Evolutionary conservation across 2,888 invertebrate genomes (phyloP).

Genomic region (Callyntrura guangdongensis): DNA sequence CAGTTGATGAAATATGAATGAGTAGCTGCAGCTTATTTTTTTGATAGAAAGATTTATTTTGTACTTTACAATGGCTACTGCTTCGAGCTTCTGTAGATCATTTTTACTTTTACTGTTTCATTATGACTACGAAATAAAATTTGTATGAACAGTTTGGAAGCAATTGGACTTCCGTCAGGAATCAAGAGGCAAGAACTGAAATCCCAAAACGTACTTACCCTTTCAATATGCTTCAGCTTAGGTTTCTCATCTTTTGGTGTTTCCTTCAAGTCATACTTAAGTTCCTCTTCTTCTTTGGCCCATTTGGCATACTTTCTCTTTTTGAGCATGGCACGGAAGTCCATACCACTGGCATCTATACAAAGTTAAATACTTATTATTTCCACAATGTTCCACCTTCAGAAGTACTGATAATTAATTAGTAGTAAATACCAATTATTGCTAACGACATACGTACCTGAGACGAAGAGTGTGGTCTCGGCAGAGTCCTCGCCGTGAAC

Average conservation of each 20-base stretch:
- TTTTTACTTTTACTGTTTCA: too few species aligned
- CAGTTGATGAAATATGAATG: too few species aligned
- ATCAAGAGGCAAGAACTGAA: not conserved
- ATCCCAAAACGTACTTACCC: slow-evolving; percentile 88
- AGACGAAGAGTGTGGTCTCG: slow-evolving; percentile 98
- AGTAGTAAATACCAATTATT: too few species aligned
- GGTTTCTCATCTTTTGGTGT: slow-evolving; percentile 94
- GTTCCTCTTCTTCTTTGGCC: slow-evolving; percentile 96
- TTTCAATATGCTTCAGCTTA: slow-evolving; percentile 95
- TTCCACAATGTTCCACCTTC: not conserved
- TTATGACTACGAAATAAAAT: too few species aligned
- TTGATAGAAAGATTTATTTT: too few species aligned
- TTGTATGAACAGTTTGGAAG: not conserved
- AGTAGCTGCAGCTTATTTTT: too few species aligned
- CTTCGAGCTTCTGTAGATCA: too few species aligned
- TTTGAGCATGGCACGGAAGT: slow-evolving; percentile 99
- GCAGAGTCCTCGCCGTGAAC: slow-evolving; percentile 98
- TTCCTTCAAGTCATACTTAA: slow-evolving; percentile 97
- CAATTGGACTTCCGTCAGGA: too few species aligned
- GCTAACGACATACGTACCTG: slow-evolving; percentile 88
- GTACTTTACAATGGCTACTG: too few species aligned
- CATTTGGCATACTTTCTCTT: slow-evolving; percentile 98
- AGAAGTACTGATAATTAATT: too few species aligned
- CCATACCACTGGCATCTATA: slow-evolving; percentile 98
- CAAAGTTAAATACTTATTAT: not conserved